Conservation (phyloP, 2,888 invertebrate species). For the Smittia sp. region DNA sequence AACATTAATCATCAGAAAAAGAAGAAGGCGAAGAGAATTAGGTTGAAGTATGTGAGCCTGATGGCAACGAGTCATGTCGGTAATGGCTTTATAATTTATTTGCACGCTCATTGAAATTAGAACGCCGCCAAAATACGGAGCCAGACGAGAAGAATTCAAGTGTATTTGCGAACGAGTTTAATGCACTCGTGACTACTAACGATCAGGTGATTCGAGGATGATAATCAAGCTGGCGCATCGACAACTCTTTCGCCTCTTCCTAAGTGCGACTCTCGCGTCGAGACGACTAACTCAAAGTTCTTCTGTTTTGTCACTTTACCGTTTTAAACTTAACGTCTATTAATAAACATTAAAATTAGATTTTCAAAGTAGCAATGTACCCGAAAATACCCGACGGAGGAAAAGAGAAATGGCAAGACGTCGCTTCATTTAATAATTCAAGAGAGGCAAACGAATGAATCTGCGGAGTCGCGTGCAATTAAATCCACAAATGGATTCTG, state of each 20-base stretch:
- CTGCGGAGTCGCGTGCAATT: background rate
- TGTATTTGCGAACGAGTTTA: constrained; percentile 5
- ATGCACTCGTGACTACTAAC: constrained; percentile 17
- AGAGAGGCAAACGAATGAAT: background rate
- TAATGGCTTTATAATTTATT: background rate
- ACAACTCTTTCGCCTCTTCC: too few species aligned
- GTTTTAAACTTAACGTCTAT: constrained; percentile 15
- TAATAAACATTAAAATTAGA: constrained; percentile 28
- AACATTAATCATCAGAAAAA: background rate
- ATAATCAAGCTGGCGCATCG: background rate
- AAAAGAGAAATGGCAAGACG: background rate
- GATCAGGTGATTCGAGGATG: constrained; percentile 27
- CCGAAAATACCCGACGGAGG: background rate
- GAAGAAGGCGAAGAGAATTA: background rate
- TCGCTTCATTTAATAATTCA: background rate
- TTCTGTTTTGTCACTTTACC: constrained; percentile 21
- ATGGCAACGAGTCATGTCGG: background rate
- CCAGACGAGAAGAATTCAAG: constrained; percentile 14
- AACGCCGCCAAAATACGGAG: background rate
- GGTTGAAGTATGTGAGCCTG: background rate
- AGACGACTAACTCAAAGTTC: background rate
- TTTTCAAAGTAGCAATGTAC: background rate
- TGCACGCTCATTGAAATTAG: constrained; percentile 15
- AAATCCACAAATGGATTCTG: background rate
- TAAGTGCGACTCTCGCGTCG: too few species aligned